A percentile compares a stretch with the other conserved stretches of the same genome.
phyloP scores from a whole-genome alignment of 2,113 vertebrate species.

The Smithornis capensis region DNA sequence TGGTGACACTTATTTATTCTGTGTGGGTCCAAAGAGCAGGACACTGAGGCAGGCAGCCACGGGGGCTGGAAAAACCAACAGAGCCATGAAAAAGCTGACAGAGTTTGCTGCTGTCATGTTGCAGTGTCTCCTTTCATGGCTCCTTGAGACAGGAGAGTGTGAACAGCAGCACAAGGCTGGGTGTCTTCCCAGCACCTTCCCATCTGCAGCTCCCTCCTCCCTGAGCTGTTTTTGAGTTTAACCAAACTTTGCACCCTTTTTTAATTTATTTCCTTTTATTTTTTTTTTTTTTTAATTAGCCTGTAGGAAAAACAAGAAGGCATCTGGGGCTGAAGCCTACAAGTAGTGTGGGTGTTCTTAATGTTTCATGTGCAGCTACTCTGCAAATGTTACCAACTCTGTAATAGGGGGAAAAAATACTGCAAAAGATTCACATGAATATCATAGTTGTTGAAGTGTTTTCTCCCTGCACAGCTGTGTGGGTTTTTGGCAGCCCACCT shows the following conservation, averaged over 20 bases:
- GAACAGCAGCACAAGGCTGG: neutral
- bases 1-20: neutral
- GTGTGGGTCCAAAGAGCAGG: neutral
- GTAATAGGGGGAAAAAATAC: rapidly evolving
- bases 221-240: neutral
- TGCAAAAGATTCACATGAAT: rapidly evolving
- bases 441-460: rapidly evolving
- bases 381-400: neutral
- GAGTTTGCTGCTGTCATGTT: neutral
- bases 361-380: neutral
- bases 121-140: neutral
- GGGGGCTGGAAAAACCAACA: slow-evolving; percentile 24
- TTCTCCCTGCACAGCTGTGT: neutral
- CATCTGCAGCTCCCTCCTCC: neutral
- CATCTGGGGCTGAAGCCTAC: neutral
- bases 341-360: neutral
- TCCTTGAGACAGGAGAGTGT: neutral
- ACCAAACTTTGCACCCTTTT: neutral
- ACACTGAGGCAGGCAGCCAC: neutral
- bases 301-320: neutral
- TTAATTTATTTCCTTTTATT: neutral
- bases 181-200: neutral
- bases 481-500: neutral
- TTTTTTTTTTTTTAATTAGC: neutral
- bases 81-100: neutral